A percentile compares a stretch with the other conserved stretches of the same genome.
phyloP scores from a whole-genome alignment of 2,797 vertebrate genomes.

The Coregonus suidteri region DNA sequence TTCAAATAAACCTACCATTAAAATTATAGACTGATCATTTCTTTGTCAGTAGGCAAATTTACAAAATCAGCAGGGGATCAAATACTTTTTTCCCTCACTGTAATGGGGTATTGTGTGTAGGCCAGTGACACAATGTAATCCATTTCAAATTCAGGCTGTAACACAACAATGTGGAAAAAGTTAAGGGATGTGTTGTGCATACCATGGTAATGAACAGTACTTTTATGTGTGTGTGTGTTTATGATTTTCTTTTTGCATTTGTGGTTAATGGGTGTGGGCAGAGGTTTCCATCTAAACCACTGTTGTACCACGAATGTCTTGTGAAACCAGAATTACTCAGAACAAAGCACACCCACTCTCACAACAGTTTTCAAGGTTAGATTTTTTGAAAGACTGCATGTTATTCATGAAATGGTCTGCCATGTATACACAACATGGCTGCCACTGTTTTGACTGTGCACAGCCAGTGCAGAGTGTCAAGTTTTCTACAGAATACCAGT shows the following conservation, averaged over 20 bases:
- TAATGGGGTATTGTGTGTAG: too few relatives aligned
- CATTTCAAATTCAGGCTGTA: too few relatives aligned
- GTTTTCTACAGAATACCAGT: background rate
- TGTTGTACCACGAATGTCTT: background rate
- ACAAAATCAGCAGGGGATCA: too few relatives aligned
- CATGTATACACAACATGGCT: background rate
- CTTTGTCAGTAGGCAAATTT: too few relatives aligned
- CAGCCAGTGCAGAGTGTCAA: conserved; percentile 4
- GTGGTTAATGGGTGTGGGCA: background rate
- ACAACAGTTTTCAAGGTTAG: background rate
- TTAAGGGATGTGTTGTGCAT: conserved; percentile 17
- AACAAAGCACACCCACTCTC: background rate
- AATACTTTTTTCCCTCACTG: too few relatives aligned
- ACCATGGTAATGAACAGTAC: too few relatives aligned
- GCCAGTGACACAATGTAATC: too few relatives aligned
- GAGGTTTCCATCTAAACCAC: background rate
- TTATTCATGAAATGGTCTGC: conserved; percentile 6
- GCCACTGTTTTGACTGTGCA: conserved; percentile 4
- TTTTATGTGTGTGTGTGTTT: background rate
- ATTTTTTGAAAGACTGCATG: too few relatives aligned
- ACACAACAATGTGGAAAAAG: too few relatives aligned
- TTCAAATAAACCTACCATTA: too few relatives aligned
- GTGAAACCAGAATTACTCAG: background rate
- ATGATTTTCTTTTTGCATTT: background rate
- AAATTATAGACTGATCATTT: too few relatives aligned